Percentiles rank a stretch among this genome's conserved stretches.
Conservation (phyloP, 2,888 invertebrate genomes). For the Lasioglossum zephyrum region DNA sequence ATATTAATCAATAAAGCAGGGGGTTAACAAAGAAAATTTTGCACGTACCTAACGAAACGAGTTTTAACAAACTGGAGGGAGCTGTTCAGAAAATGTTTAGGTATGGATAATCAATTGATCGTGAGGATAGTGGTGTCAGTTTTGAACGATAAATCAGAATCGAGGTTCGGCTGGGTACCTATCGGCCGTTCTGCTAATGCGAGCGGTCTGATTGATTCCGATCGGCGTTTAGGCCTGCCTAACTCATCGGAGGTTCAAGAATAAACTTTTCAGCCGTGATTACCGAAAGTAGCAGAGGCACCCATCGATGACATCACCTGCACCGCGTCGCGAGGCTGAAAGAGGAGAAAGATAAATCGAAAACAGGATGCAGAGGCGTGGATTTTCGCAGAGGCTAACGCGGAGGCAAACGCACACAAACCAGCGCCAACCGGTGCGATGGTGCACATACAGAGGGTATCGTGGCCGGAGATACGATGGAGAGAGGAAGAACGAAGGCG, state of each 20-base stretch:
- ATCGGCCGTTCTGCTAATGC: not conserved
- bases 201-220: not conserved
- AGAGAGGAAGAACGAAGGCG: constrained; percentile 64
- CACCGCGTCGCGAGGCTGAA: constrained; percentile 58
- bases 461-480: constrained; percentile 31
- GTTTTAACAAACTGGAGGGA: too few relatives aligned
- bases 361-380: constrained; percentile 76
- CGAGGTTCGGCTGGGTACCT: not conserved
- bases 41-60: too few relatives aligned
- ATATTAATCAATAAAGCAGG: too few relatives aligned
- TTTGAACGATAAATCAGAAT: not conserved
- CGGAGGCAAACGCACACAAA: constrained; percentile 39
- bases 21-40: too few relatives aligned
- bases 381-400: constrained; percentile 71
- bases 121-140: too few relatives aligned
- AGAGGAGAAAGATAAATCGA: constrained; percentile 77
- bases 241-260: not conserved
- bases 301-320: constrained; percentile 66
- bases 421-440: constrained; percentile 4
- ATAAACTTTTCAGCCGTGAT: constrained; percentile 47
- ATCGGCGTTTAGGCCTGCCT: not conserved
- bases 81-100: too few relatives aligned
- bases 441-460: constrained; percentile 10
- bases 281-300: constrained; percentile 42
- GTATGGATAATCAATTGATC: too few relatives aligned